Percentiles rank a stretch among this genome's conserved stretches.
Evolutionary conservation across 2,113 vertebrate species (phyloP).

Genomic region (Heliornis fulica): DNA sequence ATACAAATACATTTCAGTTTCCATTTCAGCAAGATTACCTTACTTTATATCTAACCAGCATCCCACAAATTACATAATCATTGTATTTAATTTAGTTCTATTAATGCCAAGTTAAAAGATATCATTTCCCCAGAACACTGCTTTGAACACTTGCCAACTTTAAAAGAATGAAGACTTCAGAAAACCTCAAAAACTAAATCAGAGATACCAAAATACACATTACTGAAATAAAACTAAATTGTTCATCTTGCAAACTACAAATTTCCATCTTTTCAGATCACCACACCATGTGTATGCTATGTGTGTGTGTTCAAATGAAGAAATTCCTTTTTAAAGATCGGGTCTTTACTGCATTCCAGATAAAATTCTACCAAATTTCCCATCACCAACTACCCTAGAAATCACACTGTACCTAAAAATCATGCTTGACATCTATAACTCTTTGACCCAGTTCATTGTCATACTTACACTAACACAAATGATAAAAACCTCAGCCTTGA

Average conservation of each 20-base stretch:
- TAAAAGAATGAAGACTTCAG: not conserved
- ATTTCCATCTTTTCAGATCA: constrained; percentile 11
- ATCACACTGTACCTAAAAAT: not conserved
- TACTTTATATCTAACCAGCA: constrained; percentile 27
- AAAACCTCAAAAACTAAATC: not conserved
- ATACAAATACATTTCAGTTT: constrained; percentile 31
- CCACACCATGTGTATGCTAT: not conserved
- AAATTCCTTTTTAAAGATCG: not conserved
- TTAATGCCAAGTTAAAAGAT: constrained; percentile 18
- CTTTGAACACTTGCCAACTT: not conserved
- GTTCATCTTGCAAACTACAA: not conserved
- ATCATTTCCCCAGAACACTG: not conserved
- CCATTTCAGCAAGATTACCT: constrained; percentile 5
- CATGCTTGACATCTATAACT: not conserved
- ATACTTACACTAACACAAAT: not conserved
- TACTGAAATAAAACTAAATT: constrained; percentile 9
- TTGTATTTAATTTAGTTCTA: constrained; percentile 9
- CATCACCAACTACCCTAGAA: not conserved
- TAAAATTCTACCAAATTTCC: not conserved
- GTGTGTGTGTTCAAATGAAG: constrained; percentile 1
- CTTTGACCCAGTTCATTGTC: not conserved
- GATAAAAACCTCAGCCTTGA: not conserved
- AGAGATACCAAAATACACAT: not conserved
- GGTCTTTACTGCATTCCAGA: not conserved
- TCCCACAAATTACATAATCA: constrained; percentile 25